Conservation (phyloP, 2,888 invertebrate genomes). For the Cephalotes varians region DNA sequence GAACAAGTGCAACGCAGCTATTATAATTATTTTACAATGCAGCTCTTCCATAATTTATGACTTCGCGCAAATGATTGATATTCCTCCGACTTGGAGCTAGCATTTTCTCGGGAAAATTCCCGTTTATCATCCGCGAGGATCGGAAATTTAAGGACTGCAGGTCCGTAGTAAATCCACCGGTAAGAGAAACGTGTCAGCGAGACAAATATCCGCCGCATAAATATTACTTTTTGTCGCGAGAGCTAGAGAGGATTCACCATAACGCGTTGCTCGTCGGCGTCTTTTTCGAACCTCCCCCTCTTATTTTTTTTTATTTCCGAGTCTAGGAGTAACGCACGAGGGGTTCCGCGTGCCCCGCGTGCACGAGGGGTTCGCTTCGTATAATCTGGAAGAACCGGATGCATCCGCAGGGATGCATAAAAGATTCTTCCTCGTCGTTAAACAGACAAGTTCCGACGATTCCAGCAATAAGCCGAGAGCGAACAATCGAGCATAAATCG, state of each 20-base stretch:
- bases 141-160: constrained; percentile 25
- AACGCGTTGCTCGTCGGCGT: constrained; percentile 35
- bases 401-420: constrained; percentile 69
- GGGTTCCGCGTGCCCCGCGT: too few species aligned
- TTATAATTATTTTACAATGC: constrained; percentile 9
- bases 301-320: constrained; percentile 39
- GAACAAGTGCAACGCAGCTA: not conserved
- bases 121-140: constrained; percentile 1
- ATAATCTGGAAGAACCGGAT: constrained; percentile 73
- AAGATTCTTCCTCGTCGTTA: constrained; percentile 71
- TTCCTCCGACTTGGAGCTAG: not conserved
- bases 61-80: not conserved
- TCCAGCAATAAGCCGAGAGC: not conserved
- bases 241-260: constrained; percentile 18
- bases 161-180: constrained; percentile 12
- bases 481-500: not conserved
- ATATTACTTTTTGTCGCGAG: constrained; percentile 39
- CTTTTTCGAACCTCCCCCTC: constrained; percentile 12
- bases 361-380: too few species aligned
- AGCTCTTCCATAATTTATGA: not conserved
- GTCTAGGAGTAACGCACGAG: constrained; percentile 6
- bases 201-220: constrained; percentile 56
- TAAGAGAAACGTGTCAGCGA: constrained; percentile 36
- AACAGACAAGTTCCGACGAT: constrained; percentile 6
- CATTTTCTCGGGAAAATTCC: not conserved